These are phyloP conservation scores for Vidua chalybeata DNA, from an alignment of 2,113 vertebrate species.

Conservation along the genomic window DNA sequence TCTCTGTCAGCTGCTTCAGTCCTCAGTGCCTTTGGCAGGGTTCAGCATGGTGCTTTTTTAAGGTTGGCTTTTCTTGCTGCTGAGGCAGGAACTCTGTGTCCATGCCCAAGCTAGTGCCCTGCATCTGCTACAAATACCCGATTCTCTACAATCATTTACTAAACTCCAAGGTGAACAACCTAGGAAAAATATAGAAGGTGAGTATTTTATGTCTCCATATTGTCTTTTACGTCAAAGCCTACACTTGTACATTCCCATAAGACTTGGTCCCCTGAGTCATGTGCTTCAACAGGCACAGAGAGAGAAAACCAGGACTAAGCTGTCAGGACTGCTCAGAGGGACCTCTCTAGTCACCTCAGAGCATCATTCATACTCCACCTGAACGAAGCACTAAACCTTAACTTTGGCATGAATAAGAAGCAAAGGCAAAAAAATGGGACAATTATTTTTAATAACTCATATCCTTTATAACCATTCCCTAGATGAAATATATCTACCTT, in stretches of 20 bases:
- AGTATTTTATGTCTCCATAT: not conserved
- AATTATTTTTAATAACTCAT: not conserved
- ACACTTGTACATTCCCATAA: not conserved
- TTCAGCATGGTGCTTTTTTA: not conserved
- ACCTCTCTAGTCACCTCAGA: not conserved
- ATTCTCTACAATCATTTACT: not conserved
- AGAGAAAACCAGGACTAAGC: not conserved
- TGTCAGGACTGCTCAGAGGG: not conserved
- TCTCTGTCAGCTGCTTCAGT: not conserved
- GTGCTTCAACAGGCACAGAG: not conserved
- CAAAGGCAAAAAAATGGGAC: not conserved
- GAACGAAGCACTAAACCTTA: not conserved
- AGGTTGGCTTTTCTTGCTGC: not conserved
- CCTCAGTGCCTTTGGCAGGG: not conserved
- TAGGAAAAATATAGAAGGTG: fast-evolving
- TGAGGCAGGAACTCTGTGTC: not conserved
- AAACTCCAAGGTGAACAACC: not conserved
- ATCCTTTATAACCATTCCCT: not conserved
- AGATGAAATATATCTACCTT: not conserved
- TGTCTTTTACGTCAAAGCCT: not conserved
- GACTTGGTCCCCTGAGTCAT: not conserved
- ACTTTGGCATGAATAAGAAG: not conserved
- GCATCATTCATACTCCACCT: not conserved
- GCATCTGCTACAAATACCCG: not conserved
- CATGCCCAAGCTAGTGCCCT: not conserved